Evolutionary conservation across 2,888 invertebrate species (phyloP).

Genomic region (Hecatera dysodea): DNA sequence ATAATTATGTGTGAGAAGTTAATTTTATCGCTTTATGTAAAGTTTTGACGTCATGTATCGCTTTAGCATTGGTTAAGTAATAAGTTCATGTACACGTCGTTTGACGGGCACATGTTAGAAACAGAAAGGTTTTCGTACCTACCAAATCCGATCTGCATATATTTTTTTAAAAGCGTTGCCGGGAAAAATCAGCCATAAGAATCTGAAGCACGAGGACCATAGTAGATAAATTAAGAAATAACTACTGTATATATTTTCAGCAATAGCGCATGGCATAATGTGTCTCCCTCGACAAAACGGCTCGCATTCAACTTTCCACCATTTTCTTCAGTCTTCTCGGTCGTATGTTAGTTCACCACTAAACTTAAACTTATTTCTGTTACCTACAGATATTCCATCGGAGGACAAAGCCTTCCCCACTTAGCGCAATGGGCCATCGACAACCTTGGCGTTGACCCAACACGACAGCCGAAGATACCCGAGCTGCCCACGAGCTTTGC

Average conservation of each 20-base stretch:
- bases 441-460: conserved; percentile 93
- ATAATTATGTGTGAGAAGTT: conserved; percentile 40
- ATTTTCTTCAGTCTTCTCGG: background rate
- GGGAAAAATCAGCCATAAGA: background rate
- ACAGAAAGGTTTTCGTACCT: background rate
- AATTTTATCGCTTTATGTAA: conserved; percentile 30
- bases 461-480: conserved; percentile 83
- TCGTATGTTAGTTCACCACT: background rate
- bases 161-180: background rate
- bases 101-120: background rate
- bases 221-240: background rate
- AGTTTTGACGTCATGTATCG: conserved; percentile 21
- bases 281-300: background rate
- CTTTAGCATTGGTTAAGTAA: conserved; percentile 11
- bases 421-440: conserved; percentile 95
- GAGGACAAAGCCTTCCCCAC: conserved; percentile 93
- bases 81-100: background rate
- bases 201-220: background rate
- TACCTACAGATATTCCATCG: conserved; percentile 95
- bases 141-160: background rate
- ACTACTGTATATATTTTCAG: too few species aligned
- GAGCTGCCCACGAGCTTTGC: conserved; percentile 92
- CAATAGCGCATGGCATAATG: too few species aligned
- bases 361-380: conserved; percentile 37
- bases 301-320: background rate